Base-by-base conservation (phyloP, 2,113 vertebrate species). In the Dromas ardeola region DNA sequence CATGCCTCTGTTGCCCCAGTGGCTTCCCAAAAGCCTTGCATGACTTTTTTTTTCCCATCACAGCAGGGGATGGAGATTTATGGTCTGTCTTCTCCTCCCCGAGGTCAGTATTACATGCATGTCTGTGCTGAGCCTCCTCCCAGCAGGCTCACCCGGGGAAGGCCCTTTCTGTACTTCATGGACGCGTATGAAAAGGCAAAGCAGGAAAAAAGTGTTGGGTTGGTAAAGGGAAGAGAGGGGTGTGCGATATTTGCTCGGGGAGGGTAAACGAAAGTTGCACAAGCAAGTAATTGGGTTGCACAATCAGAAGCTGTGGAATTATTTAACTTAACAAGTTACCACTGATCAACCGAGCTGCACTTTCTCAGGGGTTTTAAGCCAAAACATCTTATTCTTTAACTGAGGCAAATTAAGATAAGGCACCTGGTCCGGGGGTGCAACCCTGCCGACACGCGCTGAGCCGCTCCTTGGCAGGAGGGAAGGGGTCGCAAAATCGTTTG, bases 241-340 rank as follows among this genome's bases (percentile, higher is more conserved):
- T 2, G 66, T 40, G 62, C 0, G 0, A 1, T 67, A 52, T 61
- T 82, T 85, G 36, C 58, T 80, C 0, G 1, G 29, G 61, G 43
- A 93, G 61, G 26, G 56, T 76, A 43, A 76, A 87, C 0, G 2
- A 65, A 59, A 13, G 23, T 93, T 92, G 85, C 78, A 93, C 47
- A 94, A 95, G 72, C 78, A 58, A 91, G n/a, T 58, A 40, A 30
- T 15, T 74, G 73, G 19, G 56, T 90, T 95, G 74, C 85, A 90
- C 53, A 86, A 45, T 55, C 43, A 95, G 83, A 49, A 88, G 66
- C 62, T 36, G 58, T 40, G 40, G 74, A 86, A 80, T 95, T 76
- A 85, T 45, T 94, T 83, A 92, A 67, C 38, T 69, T 67, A 67
- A 53, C 72, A 67, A 88, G 74, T 88, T 82, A 77, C 62, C 42